A percentile compares a stretch with the other conserved stretches of the same genome.
Evolutionary conservation across 2,888 invertebrate genomes (phyloP).

Genomic region (Galerucella pusilla): DNA sequence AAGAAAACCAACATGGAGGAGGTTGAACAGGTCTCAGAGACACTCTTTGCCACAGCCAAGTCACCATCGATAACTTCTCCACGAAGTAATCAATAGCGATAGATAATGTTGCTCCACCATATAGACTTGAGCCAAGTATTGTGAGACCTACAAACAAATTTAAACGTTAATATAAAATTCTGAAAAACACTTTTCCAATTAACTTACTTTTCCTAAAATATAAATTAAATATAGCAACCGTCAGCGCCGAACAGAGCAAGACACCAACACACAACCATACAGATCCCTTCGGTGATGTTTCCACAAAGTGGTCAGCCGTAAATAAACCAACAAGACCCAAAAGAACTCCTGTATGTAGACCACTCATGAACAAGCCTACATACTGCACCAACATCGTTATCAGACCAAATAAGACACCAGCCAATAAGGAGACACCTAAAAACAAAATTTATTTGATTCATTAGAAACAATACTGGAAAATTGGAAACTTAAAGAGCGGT

Average conservation of each 20-base stretch:
- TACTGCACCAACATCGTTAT: conserved; percentile 86
- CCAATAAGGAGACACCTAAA: conserved; percentile 76
- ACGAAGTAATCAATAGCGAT: conserved; percentile 80
- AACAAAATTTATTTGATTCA: conserved; percentile 25
- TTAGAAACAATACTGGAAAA: too few species aligned
- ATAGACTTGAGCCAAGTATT: conserved; percentile 79
- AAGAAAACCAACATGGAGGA: conserved; percentile 78
- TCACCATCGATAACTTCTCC: conserved; percentile 76
- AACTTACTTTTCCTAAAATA: conserved; percentile 78
- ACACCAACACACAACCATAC: conserved; percentile 79
- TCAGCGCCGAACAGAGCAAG: conserved; percentile 74
- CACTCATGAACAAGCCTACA: conserved; percentile 84
- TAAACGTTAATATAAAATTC: conserved; percentile 11
- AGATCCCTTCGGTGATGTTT: conserved; percentile 65
- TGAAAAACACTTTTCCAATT: background rate
- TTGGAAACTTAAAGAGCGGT: too few species aligned
- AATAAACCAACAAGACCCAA: conserved; percentile 71
- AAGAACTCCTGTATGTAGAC: conserved; percentile 80
- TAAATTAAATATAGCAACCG: conserved; percentile 77
- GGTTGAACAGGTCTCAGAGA: conserved; percentile 69
- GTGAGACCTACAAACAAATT: conserved; percentile 69
- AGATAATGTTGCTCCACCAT: conserved; percentile 79
- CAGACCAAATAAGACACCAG: conserved; percentile 80
- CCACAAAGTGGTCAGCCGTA: conserved; percentile 71
- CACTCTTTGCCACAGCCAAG: conserved; percentile 78